These are phyloP conservation scores for Addax nasomaculatus DNA, from an alignment of 2,113 vertebrate genomes.

Conservation along the genomic window DNA sequence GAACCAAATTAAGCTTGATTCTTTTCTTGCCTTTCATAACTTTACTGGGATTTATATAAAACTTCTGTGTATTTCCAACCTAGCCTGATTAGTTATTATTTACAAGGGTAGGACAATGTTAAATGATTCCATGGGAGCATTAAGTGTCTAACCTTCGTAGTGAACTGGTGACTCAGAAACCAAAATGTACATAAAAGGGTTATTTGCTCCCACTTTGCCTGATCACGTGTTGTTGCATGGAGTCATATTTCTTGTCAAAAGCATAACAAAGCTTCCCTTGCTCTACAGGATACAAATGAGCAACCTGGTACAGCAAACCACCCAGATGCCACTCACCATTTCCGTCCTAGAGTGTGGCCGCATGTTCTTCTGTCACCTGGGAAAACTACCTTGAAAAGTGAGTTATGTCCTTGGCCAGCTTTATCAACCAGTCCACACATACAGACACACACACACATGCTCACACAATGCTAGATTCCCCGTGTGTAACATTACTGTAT, in stretches of 20 bases:
- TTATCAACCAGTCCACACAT: neutral
- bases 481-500: accelerated
- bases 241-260: constrained; percentile 21
- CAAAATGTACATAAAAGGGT: neutral
- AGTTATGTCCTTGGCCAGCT: neutral
- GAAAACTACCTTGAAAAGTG: constrained; percentile 14
- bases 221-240: neutral
- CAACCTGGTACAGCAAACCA: constrained; percentile 24
- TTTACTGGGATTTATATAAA: constrained; percentile 17
- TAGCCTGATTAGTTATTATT: neutral
- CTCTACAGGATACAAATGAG: constrained; percentile 32
- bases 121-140: neutral
- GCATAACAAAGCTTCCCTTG: neutral
- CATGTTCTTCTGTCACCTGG: neutral
- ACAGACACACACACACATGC: neutral
- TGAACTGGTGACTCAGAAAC: constrained; percentile 6
- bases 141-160: neutral
- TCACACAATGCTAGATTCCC: neutral
- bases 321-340: neutral
- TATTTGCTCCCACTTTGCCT: neutral
- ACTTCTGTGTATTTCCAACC: neutral
- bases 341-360: neutral
- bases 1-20: neutral
- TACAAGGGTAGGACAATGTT: neutral
- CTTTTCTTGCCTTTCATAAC: constrained; percentile 21